A percentile compares a stretch with the other conserved stretches of the same genome.
Evolutionary conservation across 2,797 vertebrate species (phyloP).

Genomic region (Fistularia tabacaria): DNA sequence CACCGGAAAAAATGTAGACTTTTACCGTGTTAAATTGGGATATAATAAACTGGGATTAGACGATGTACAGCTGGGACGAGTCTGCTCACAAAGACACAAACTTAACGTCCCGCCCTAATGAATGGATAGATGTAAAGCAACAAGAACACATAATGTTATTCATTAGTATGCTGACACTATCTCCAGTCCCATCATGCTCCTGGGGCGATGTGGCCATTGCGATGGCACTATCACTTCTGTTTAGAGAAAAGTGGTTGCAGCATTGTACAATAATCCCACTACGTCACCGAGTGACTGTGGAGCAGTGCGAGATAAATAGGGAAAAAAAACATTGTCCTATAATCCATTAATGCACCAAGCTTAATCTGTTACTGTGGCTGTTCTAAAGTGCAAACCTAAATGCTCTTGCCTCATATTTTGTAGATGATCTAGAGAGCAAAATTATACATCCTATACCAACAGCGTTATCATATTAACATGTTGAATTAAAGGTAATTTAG

Average conservation of each 20-base stretch:
- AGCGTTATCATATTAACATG: conserved; percentile 26
- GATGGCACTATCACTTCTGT: conserved; percentile 14
- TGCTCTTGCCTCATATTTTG: conserved; percentile 42
- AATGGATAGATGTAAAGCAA: no score
- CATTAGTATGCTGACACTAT: neutral
- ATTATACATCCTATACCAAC: conserved; percentile 27
- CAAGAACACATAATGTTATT: no score
- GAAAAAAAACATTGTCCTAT: conserved; percentile 56
- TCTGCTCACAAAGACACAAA: neutral
- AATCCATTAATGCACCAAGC: conserved; percentile 73
- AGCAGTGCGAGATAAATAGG: conserved; percentile 48
- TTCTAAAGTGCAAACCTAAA: conserved; percentile 67
- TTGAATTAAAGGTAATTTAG: conserved; percentile 30
- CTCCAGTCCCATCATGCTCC: neutral
- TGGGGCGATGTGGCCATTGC: neutral
- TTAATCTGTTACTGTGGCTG: conserved; percentile 71
- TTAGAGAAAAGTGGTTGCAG: conserved; percentile 35
- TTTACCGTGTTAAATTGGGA: no score
- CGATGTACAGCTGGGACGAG: no score
- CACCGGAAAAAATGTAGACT: no score
- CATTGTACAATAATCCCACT: conserved; percentile 55
- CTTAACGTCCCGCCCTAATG: no score
- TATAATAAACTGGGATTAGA: no score
- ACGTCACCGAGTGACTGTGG: conserved; percentile 41
- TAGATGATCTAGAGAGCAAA: conserved; percentile 37